These are phyloP conservation scores for Rhabditophanes sp. DNA, from an alignment of 2,888 invertebrate species.

Conservation along the genomic window DNA sequence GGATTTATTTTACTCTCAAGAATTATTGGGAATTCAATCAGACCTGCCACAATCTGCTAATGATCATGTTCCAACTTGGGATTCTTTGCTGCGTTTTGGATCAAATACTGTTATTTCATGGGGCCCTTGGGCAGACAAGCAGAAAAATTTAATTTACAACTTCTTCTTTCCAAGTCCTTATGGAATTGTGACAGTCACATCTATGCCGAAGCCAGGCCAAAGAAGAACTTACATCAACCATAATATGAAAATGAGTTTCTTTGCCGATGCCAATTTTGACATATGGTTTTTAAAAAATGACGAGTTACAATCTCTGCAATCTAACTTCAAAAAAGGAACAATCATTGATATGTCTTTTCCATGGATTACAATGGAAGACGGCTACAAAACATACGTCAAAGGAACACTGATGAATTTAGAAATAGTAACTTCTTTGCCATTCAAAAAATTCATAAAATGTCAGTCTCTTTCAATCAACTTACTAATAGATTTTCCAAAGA, in stretches of 20 bases:
- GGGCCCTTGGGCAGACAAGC: constrained; percentile 95
- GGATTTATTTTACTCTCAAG: constrained; percentile 89
- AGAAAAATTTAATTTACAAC: constrained; percentile 78
- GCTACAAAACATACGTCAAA: constrained; percentile 67
- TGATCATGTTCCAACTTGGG: constrained; percentile 31
- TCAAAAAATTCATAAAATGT: constrained; percentile 75
- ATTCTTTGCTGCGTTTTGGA: constrained; percentile 53
- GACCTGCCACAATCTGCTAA: constrained; percentile 17
- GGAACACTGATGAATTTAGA: constrained; percentile 84
- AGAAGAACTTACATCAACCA: constrained; percentile 25
- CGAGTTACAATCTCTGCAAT: constrained; percentile 80
- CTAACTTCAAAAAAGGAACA: constrained; percentile 72
- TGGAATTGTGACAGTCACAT: constrained; percentile 16
- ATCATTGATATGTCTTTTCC: constrained; percentile 60
- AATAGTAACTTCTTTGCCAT: constrained; percentile 82
- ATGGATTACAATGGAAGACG: constrained; percentile 71
- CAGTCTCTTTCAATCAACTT: constrained; percentile 84
- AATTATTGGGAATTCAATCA: constrained; percentile 92
- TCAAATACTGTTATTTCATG: constrained; percentile 91
- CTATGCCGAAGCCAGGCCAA: constrained; percentile 17
- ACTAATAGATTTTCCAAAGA: constrained; percentile 69
- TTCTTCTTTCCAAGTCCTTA: constrained; percentile 69
- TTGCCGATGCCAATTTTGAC: constrained; percentile 83
- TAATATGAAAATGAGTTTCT: constrained; percentile 72
- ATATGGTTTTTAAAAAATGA: constrained; percentile 81